A percentile compares a stretch with the other conserved stretches of the same genome.
Conservation (phyloP, 2,113 vertebrate genomes). For the Baryphthengus martii region DNA sequence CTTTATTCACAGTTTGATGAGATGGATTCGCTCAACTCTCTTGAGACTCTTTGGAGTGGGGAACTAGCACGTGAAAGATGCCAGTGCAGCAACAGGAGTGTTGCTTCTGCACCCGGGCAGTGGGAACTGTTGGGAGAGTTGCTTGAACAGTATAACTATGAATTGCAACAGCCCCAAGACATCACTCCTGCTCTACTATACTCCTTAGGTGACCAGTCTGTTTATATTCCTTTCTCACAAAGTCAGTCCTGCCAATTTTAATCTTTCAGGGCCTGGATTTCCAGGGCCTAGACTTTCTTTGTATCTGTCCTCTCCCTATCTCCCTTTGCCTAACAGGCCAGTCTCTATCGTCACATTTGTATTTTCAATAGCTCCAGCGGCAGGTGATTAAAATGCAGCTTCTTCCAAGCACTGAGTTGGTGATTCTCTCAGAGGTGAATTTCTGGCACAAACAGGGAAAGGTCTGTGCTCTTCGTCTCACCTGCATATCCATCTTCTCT, state of each 20-base stretch:
- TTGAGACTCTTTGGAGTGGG: neutral
- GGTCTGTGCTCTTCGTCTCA: neutral
- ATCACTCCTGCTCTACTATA: neutral
- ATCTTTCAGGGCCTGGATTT: neutral
- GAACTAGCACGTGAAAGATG: neutral
- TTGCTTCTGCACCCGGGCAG: neutral
- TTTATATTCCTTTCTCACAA: neutral
- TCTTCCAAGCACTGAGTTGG: neutral
- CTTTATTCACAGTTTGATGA: neutral
- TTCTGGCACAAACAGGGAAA: neutral
- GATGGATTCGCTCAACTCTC: neutral
- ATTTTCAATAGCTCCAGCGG: neutral
- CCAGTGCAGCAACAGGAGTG: neutral
- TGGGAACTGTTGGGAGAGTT: neutral
- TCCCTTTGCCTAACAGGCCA: neutral
- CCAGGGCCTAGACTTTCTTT: neutral
- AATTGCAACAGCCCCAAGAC: neutral
- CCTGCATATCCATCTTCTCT: neutral
- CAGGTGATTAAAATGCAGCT: neutral
- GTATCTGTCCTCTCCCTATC: neutral
- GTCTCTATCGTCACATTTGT: neutral
- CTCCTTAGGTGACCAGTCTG: rapidly evolving
- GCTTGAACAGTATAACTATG: neutral
- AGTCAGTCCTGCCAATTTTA: neutral
- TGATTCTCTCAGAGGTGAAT: neutral